Conservation (phyloP, 1,140 invertebrate species). For the Ptiloglossa arizonensis region DNA sequence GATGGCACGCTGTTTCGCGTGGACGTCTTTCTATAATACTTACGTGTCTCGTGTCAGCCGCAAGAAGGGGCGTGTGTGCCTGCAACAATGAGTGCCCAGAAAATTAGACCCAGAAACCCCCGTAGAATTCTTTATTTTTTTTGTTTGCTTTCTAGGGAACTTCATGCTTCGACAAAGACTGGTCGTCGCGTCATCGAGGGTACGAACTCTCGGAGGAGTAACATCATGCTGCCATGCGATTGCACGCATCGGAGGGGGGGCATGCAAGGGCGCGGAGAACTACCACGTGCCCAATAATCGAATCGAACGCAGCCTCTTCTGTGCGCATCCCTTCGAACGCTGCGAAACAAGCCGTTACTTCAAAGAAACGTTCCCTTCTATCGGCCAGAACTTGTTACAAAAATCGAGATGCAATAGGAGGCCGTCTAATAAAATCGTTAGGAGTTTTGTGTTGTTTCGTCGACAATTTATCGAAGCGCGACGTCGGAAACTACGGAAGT, state of each 20-base stretch:
- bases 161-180: constrained; percentile 58
- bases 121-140: constrained; percentile 41
- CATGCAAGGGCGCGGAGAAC: constrained; percentile 39
- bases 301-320: not conserved
- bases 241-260: constrained; percentile 4
- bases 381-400: not conserved
- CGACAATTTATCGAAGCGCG: too few relatives aligned
- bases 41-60: constrained; percentile 84
- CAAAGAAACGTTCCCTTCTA: too few relatives aligned
- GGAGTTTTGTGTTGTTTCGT: too few relatives aligned
- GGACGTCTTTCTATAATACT: constrained; percentile 76
- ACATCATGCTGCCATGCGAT: constrained; percentile 56
- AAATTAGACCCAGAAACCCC: constrained; percentile 58
- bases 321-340: not conserved
- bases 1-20: not conserved
- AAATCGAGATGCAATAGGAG: not conserved
- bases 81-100: constrained; percentile 82
- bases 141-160: constrained; percentile 50
- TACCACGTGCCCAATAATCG: not conserved
- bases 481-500: too few relatives aligned
- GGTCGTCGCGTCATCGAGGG: constrained; percentile 22
- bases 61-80: constrained; percentile 84
- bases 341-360: not conserved
- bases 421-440: too few relatives aligned
- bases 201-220: constrained; percentile 1